phyloP scores from a whole-genome alignment of 2,888 invertebrate genomes.

The Chrysolina haemoptera region DNA sequence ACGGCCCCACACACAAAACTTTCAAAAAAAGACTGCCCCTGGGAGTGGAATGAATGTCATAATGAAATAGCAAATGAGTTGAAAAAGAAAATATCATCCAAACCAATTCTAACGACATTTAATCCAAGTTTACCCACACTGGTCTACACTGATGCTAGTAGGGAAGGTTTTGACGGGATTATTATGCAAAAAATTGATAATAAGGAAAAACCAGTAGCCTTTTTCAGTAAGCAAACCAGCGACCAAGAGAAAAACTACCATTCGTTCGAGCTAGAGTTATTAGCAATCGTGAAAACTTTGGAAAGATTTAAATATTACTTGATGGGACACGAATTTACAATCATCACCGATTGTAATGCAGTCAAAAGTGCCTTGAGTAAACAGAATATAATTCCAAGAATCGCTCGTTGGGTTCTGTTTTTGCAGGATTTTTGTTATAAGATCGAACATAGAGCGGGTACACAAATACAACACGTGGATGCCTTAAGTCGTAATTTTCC shows the following conservation, averaged over 20 bases:
- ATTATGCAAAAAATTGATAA: slow-evolving; percentile 36
- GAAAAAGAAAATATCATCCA: slow-evolving; percentile 6
- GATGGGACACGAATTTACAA: too few species aligned
- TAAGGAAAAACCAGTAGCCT: slow-evolving; percentile 36
- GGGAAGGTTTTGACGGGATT: slow-evolving; percentile 43
- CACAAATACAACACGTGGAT: slow-evolving; percentile 61
- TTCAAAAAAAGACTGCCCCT: too few species aligned
- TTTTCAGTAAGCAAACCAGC: slow-evolving; percentile 45
- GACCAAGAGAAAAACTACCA: slow-evolving; percentile 35
- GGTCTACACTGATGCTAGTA: slow-evolving; percentile 46
- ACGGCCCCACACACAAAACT: background rate
- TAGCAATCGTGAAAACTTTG: slow-evolving; percentile 38
- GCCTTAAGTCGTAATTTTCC: slow-evolving; percentile 54
- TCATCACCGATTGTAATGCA: slow-evolving; percentile 85
- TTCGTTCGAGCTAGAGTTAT: slow-evolving; percentile 42
- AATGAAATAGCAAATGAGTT: too few species aligned
- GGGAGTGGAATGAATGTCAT: too few species aligned
- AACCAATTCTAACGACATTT: background rate
- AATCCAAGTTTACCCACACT: background rate
- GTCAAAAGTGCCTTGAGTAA: slow-evolving; percentile 35
- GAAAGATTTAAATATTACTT: slow-evolving; percentile 9
- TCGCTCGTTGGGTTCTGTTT: slow-evolving; percentile 44
- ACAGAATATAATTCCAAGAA: slow-evolving; percentile 43
- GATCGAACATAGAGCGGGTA: slow-evolving; percentile 41
- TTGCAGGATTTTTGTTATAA: slow-evolving; percentile 46